Evolutionary conservation across 2,113 vertebrate species (phyloP).

Genomic region (Pterophyllum scalare): DNA sequence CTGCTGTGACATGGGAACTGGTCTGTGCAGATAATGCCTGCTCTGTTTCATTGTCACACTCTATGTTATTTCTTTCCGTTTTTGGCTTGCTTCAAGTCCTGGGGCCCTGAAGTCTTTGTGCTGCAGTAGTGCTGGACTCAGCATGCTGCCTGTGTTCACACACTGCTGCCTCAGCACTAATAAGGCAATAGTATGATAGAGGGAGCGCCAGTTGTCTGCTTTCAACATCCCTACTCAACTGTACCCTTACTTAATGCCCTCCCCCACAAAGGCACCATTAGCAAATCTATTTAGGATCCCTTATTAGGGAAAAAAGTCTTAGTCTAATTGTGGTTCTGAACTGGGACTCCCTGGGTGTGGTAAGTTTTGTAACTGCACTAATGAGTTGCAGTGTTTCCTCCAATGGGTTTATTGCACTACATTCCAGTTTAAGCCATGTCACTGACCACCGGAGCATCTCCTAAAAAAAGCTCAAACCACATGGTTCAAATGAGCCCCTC

Average conservation of each 20-base stretch:
- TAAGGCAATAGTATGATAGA: slow-evolving; percentile 75
- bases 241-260: slow-evolving; percentile 59
- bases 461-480: slow-evolving; percentile 65
- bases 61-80: slow-evolving; percentile 46
- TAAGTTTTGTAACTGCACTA: slow-evolving; percentile 66
- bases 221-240: slow-evolving; percentile 72
- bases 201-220: slow-evolving; percentile 71
- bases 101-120: slow-evolving; percentile 76
- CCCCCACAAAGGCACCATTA: slow-evolving; percentile 63
- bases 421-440: slow-evolving; percentile 73
- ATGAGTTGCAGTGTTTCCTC: slow-evolving; percentile 67
- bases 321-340: slow-evolving; percentile 74
- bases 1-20: slow-evolving; percentile 18
- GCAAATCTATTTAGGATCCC: slow-evolving; percentile 67
- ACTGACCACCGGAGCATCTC: slow-evolving; percentile 63
- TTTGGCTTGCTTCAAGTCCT: slow-evolving; percentile 63
- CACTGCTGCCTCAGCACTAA: slow-evolving; percentile 83
- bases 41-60: slow-evolving; percentile 33
- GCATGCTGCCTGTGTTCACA: slow-evolving; percentile 77
- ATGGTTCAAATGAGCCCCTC: slow-evolving; percentile 21
- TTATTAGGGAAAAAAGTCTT: slow-evolving; percentile 70
- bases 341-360: slow-evolving; percentile 58
- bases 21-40: slow-evolving; percentile 21
- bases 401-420: slow-evolving; percentile 68
- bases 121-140: slow-evolving; percentile 80